Base-by-base conservation (phyloP, 2,113 vertebrate genomes). In the Phyllostomus discolor region DNA sequence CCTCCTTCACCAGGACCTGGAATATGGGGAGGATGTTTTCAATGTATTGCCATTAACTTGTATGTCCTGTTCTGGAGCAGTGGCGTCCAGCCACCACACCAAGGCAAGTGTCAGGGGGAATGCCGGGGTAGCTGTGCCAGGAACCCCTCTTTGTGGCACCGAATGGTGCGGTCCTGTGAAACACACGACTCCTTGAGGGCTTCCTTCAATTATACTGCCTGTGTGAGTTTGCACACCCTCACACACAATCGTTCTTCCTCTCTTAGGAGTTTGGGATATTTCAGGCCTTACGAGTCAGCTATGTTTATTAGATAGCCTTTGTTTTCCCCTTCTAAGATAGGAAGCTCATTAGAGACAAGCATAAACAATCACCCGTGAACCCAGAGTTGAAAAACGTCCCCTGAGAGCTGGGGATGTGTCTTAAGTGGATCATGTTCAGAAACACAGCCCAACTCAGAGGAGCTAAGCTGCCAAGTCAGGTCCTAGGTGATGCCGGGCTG, bases 321-420 rank as follows among this genome's bases (percentile, higher is more conserved):
- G 96, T 96, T 97, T 95, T 95, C 59, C 67, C 3, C 52, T 85
- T 93, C 31, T 46, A 83, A 92, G 96, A 90, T 62, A 97, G 95
- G 92, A 90, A 67, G 48, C 38, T 91, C 95, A 96, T 97, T 97
- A 96, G 90, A 66, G 67, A 92, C 17, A 33, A 57, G 72, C 41
- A 83, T n/a, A 11, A 89, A 64, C 17, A 82, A 91, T 95, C 66
- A 85, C 6, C 26, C 79, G 94, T 85, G 83, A 57, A 70, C 52
- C 20, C 3, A 57, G 24, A 52, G 22, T 85, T 91, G 50, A 91
- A 92, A 92, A 72, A 33, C 28, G 79, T 94, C 94, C 91, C 54
- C 2, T 81, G 96, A 90, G 91, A 90, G 83, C 33, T 1, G 1
- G 57, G 57, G 7, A 46, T 72, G 24, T 50, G 78, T 91, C 70